Evolutionary conservation across 2,113 vertebrate genomes (phyloP).

Genomic region (Callaeas wilsoni): DNA sequence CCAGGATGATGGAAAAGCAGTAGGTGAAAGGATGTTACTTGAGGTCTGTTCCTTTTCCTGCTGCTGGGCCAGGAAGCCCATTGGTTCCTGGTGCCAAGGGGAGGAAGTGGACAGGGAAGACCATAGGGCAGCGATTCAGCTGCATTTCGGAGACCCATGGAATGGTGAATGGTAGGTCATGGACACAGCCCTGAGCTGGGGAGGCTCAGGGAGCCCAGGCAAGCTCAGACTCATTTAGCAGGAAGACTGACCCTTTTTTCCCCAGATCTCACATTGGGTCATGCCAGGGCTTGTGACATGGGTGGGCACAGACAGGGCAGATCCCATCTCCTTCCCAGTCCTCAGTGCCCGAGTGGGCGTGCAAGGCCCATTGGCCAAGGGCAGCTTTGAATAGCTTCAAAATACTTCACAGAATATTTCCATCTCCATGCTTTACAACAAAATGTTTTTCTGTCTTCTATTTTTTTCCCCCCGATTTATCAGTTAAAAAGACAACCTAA

Average conservation of each 20-base stretch:
- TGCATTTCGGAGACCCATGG: neutral
- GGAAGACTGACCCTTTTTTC: neutral
- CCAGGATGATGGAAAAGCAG: neutral
- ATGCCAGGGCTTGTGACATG: neutral
- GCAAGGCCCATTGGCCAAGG: neutral
- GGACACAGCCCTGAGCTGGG: neutral
- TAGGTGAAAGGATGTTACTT: neutral
- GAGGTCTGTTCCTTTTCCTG: neutral
- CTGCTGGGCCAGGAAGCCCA: neutral
- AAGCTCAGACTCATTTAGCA: neutral
- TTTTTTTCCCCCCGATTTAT: rapidly evolving
- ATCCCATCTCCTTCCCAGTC: neutral
- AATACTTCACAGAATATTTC: neutral
- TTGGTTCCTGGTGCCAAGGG: neutral
- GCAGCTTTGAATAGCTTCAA: neutral
- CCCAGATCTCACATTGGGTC: neutral
- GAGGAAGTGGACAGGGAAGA: neutral
- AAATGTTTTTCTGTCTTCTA: neutral
- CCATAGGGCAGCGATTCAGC: neutral
- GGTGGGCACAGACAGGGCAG: neutral
- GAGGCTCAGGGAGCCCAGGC: neutral
- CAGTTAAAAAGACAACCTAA: neutral
- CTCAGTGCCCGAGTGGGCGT: neutral
- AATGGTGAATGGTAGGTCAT: no score
- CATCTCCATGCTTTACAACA: neutral